Evolutionary conservation across 1,140 invertebrate species (phyloP), one percentile per base, ranked within the genome.

Genomic region (Sitodiplosis mosellana): DNA sequence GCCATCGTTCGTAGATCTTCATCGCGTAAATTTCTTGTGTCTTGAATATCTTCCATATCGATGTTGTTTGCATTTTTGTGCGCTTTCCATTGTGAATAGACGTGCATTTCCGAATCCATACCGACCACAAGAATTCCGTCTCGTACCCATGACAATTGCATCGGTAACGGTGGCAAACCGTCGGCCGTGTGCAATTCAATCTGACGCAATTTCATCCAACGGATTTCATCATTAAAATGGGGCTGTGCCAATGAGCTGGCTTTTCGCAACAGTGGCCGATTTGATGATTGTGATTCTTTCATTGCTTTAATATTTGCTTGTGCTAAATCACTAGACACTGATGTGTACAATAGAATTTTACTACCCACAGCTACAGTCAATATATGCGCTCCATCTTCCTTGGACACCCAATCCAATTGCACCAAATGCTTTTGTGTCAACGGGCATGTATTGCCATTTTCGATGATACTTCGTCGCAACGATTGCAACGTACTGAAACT

Each of bases 31-130:
- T 83, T 84, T 15, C 85, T 70, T 8, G 77, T 80, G 49, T 85
- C 81, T 8, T 54, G 51, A 33, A 59, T 51, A 53, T 64, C 61
- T 10, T 64, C 61, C 22, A 72, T 62, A 3, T 62, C 60, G 27
- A 72, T 62, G 5, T 48, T 53, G 20, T 55, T 50, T 22, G 54
- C 48, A 18, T 54, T 55, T 46, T 58, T 55, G 6, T 62, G 55
- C 0, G 83, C 81, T 56, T 87, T 87, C 94, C 95, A 99, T 62
- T 99, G 95, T 0, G 91, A 94, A 61, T 97, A 99, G 0, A 98
- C 91, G 57, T 98, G 91, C 90, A 99, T 97, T 65, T 99, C 95
- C 27, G 92, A 98, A 59, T 97, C 91, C 92, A 99, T 97, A 19
- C 93, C 95, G 5, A 98, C 91, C 1, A 99, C 89, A 3, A 99